phyloP scores from a whole-genome alignment of 37 sponge, comb jelly and placozoan genomes.

The Petrosia ficiformis region DNA sequence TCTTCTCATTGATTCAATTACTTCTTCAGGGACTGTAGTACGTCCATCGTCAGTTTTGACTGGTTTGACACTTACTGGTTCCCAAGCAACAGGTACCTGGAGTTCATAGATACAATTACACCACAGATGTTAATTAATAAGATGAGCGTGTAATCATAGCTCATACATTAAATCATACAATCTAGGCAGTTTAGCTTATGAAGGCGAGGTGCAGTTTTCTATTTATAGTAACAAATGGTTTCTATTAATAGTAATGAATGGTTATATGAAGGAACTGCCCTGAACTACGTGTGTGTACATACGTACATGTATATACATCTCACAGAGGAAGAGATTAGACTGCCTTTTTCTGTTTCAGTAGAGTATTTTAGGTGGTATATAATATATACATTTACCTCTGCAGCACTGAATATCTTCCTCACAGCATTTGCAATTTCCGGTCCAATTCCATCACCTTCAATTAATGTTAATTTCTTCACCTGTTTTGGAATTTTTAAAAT shows the following conservation, averaged over 20 bases:
- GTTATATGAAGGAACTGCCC: too few relatives aligned
- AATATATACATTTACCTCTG: slow-evolving; percentile 40
- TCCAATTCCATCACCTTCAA: slow-evolving; percentile 98
- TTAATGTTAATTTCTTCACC: slow-evolving; percentile 74
- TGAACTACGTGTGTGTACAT: too few relatives aligned
- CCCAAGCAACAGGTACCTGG: slow-evolving; percentile 91
- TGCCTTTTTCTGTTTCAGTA: too few relatives aligned
- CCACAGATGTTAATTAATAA: background rate
- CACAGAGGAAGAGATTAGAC: too few relatives aligned
- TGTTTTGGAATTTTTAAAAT: too few relatives aligned
- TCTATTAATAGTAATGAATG: too few relatives aligned
- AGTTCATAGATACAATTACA: too few relatives aligned
- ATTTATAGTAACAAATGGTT: too few relatives aligned
- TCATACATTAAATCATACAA: slow-evolving; percentile 26
- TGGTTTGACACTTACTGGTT: slow-evolving; percentile 80
- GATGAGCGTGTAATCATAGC: background rate
- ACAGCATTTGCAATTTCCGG: slow-evolving; percentile 96
- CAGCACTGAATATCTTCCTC: slow-evolving; percentile 87
- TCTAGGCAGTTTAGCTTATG: background rate
- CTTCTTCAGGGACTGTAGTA: slow-evolving; percentile 82
- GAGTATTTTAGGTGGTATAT: too few relatives aligned
- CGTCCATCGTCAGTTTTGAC: slow-evolving; percentile 73
- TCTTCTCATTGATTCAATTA: slow-evolving; percentile 83
- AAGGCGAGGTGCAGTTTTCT: too few relatives aligned
- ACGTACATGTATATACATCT: too few relatives aligned